Conservation (phyloP, 2,797 vertebrate genomes). For the Onychomys arenicola region DNA sequence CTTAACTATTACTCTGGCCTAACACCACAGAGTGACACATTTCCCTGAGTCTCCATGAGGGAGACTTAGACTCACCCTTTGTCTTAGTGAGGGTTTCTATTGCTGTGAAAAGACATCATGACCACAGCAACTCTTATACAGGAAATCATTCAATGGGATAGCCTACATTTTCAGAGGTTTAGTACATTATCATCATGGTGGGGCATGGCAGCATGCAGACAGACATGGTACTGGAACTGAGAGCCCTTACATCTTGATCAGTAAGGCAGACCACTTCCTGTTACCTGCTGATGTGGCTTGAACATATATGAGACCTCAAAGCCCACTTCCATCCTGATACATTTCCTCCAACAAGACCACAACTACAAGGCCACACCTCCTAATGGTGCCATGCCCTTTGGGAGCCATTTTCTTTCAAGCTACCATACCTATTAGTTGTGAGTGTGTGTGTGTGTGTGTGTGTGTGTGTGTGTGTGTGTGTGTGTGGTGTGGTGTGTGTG, state of each 20-base stretch:
- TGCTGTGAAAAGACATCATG: neutral
- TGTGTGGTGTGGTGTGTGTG: too few relatives aligned
- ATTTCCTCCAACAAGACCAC: neutral
- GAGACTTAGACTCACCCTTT: neutral
- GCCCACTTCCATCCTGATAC: neutral
- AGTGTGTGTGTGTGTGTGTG: neutral
- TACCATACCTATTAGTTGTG: neutral
- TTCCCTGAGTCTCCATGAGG: constrained; percentile 38
- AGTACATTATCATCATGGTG: neutral
- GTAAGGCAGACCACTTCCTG: too few relatives aligned
- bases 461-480: neutral
- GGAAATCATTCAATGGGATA: neutral
- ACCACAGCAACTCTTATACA: neutral
- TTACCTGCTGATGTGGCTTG: neutral
- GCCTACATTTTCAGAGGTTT: neutral
- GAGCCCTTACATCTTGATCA: neutral
- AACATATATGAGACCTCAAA: neutral
- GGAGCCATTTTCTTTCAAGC: neutral
- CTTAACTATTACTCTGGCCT: neutral
- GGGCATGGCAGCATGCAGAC: neutral
- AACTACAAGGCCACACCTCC: neutral
- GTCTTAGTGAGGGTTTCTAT: neutral
- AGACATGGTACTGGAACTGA: neutral
- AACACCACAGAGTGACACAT: neutral
- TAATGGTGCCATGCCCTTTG: neutral